Evolutionary conservation across 2,113 vertebrate species (phyloP).

Genomic region (Geococcyx californianus): DNA sequence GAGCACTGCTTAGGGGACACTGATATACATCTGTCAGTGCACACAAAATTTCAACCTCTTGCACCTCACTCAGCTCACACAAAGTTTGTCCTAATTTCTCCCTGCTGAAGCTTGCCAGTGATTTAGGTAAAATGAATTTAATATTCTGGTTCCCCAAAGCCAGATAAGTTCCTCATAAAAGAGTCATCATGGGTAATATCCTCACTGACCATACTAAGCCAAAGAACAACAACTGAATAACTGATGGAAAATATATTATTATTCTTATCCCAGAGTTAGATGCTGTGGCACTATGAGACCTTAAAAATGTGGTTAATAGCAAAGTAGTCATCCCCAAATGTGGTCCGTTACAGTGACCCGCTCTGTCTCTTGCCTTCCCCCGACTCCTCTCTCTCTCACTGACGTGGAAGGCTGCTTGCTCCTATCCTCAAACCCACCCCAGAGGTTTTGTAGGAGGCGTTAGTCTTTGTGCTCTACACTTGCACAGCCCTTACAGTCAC

Average conservation of each 20-base stretch:
- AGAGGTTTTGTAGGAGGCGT: neutral
- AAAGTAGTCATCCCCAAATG: accelerated
- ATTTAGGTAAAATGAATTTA: neutral
- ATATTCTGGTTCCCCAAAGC: neutral
- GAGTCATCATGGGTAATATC: neutral
- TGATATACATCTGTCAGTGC: neutral
- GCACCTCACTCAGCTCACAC: neutral
- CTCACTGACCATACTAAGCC: neutral
- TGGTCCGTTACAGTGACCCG: neutral
- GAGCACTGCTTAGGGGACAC: neutral
- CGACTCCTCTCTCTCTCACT: neutral
- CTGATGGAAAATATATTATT: neutral
- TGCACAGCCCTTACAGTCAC: neutral
- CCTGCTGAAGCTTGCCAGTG: neutral
- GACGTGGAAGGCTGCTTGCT: neutral
- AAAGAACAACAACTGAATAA: neutral
- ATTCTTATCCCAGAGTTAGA: neutral
- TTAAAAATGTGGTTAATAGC: neutral
- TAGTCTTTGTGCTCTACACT: too few relatives aligned
- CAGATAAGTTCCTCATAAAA: neutral
- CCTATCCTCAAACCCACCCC: neutral
- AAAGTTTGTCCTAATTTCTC: neutral
- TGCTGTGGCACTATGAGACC: neutral
- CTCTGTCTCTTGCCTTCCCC: neutral
- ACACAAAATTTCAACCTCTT: neutral